phyloP scores from a whole-genome alignment of 2,113 vertebrate genomes.

The Pomatostomus ruficeps region DNA sequence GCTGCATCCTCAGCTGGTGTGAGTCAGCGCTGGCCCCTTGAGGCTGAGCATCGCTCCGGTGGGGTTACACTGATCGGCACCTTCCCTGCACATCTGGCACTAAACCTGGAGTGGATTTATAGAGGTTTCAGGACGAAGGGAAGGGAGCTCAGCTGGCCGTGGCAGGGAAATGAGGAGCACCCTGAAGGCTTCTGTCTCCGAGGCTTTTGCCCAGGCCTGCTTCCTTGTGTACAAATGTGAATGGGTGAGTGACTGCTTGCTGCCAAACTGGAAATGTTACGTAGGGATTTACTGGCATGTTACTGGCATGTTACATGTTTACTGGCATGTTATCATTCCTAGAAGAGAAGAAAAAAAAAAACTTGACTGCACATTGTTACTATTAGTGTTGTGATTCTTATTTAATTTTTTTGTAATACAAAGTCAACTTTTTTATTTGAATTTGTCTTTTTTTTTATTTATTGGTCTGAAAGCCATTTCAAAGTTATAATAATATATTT shows the following conservation, averaged over 20 bases:
- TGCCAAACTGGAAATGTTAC: constrained; percentile 95
- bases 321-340: constrained; percentile 82
- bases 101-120: neutral
- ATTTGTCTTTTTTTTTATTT: constrained; percentile 87
- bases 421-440: constrained; percentile 86
- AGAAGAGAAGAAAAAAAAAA: constrained; percentile 72
- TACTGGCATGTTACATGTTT: constrained; percentile 83
- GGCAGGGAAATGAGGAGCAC: neutral
- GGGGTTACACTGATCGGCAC: neutral
- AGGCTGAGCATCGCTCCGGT: neutral
- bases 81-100: neutral
- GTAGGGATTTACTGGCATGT: constrained; percentile 85
- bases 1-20: neutral
- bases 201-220: constrained; percentile 63
- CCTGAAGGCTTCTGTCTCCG: neutral
- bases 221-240: constrained; percentile 78
- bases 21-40: neutral
- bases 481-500: constrained; percentile 87
- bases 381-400: constrained; percentile 89
- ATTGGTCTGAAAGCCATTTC: constrained; percentile 98
- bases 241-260: constrained; percentile 76
- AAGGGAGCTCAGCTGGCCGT: neutral
- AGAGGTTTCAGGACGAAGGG: neutral
- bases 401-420: constrained; percentile 81
- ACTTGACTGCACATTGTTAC: constrained; percentile 98